Evolutionary conservation across 2,888 invertebrate genomes (phyloP).

Genomic region (Drosophila borealis): DNA sequence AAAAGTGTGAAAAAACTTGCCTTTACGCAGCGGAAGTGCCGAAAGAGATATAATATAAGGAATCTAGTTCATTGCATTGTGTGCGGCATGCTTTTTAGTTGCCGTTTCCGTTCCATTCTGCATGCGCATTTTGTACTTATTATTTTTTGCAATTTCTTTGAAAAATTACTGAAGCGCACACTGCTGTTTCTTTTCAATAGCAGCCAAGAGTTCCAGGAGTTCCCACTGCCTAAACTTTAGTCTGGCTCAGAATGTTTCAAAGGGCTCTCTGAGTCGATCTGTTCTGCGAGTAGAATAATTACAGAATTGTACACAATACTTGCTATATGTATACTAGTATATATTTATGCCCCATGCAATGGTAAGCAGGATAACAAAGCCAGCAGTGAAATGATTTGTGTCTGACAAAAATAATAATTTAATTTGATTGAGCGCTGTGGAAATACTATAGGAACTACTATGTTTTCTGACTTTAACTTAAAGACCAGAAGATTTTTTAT

Average conservation of each 20-base stretch:
- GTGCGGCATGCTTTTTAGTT: slow-evolving; percentile 47
- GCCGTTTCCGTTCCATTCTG: slow-evolving; percentile 58
- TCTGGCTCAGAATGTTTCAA: slow-evolving; percentile 9
- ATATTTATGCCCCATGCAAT: not conserved
- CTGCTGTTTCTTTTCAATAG: slow-evolving; percentile 58
- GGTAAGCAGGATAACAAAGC: not conserved
- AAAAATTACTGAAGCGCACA: slow-evolving; percentile 66
- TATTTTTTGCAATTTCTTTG: slow-evolving; percentile 35
- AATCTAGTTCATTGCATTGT: slow-evolving; percentile 62
- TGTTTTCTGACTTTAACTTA: not conserved
- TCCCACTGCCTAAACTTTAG: slow-evolving; percentile 6
- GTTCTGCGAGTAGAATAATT: slow-evolving; percentile 26
- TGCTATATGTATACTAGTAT: not conserved
- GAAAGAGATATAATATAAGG: slow-evolving; percentile 38
- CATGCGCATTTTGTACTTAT: slow-evolving; percentile 61
- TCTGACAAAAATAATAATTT: slow-evolving; percentile 6
- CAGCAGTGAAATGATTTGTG: slow-evolving; percentile 8
- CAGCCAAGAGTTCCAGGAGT: slow-evolving; percentile 27
- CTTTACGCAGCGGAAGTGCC: slow-evolving; percentile 62
- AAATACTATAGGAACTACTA: not conserved
- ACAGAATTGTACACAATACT: slow-evolving; percentile 9
- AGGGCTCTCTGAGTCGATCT: slow-evolving; percentile 10
- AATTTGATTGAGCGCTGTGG: slow-evolving; percentile 1
- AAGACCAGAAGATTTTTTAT: not conserved
- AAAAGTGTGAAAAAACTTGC: slow-evolving; percentile 63